These are phyloP conservation scores for Heterotilapia buettikoferi DNA, from an alignment of 2,113 vertebrate species.

Conservation along the genomic window DNA sequence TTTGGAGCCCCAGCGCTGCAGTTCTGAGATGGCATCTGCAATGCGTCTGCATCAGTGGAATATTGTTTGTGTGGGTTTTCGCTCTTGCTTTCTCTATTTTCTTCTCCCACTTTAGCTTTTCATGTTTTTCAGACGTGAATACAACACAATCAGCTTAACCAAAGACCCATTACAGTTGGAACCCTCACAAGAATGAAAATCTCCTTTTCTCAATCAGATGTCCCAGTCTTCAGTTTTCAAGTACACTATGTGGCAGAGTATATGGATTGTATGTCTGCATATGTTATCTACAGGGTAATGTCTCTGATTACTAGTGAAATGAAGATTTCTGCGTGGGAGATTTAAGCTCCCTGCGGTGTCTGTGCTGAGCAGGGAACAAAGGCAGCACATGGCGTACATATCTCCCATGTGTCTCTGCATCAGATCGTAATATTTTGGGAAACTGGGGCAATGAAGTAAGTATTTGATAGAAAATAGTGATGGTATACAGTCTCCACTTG, in stretches of 20 bases:
- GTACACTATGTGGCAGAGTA: neutral
- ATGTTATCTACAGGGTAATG: neutral
- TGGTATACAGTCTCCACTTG: neutral
- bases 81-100: neutral
- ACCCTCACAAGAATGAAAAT: neutral
- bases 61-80: neutral
- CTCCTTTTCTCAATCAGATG: neutral
- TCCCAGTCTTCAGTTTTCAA: neutral
- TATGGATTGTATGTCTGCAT: neutral
- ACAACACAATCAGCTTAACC: neutral
- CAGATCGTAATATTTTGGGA: constrained; percentile 2
- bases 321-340: constrained; percentile 35
- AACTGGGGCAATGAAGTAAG: constrained; percentile 5
- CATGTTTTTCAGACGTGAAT: neutral
- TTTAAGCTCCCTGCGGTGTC: constrained; percentile 5
- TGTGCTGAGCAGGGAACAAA: constrained; percentile 8
- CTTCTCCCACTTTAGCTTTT: neutral
- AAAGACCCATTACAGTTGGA: neutral
- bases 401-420: neutral
- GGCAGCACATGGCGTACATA: neutral
- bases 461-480: neutral
- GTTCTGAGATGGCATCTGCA: neutral
- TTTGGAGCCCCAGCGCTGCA: neutral
- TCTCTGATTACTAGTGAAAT: neutral
- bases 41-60: neutral